Evolutionary conservation across 2,888 invertebrate species (phyloP).

Genomic region (Campoplex capitator): DNA sequence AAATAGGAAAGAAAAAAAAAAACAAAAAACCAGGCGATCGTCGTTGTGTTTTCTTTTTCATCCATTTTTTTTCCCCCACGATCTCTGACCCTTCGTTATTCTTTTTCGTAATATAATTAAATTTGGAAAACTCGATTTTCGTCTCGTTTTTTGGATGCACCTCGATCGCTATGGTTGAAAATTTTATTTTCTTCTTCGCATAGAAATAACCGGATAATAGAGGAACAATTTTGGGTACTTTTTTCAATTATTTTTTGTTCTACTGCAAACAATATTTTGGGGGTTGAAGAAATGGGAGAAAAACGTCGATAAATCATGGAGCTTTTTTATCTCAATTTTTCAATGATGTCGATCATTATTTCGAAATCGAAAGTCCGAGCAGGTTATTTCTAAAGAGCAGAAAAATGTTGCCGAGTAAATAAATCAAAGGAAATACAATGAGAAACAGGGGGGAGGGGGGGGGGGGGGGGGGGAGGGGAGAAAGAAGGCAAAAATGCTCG

Average conservation of each 20-base stretch:
- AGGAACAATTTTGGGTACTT: background rate
- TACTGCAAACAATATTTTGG: background rate
- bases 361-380: slow-evolving; percentile 1
- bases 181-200: background rate
- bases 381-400: slow-evolving; percentile 1
- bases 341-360: slow-evolving; percentile 3
- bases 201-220: background rate
- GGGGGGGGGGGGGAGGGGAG: slow-evolving; percentile 5
- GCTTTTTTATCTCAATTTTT: slow-evolving; percentile 4
- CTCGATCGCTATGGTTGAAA: too few relatives aligned
- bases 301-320: background rate
- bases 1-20: slow-evolving; percentile 37
- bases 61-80: slow-evolving; percentile 6
- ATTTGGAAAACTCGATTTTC: slow-evolving; percentile 22
- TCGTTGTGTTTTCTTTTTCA: slow-evolving; percentile 32
- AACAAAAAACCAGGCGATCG: slow-evolving; percentile 7
- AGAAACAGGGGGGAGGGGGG: slow-evolving; percentile 39
- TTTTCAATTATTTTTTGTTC: background rate
- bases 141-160: background rate
- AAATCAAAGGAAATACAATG: slow-evolving; percentile 48
- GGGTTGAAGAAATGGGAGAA: background rate
- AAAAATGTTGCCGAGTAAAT: slow-evolving; percentile 54
- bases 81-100: background rate
- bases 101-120: background rate
- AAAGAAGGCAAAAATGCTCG: slow-evolving; percentile 68